Conservation (phyloP, 2,797 vertebrate genomes). For the Diglossa cyanea region DNA sequence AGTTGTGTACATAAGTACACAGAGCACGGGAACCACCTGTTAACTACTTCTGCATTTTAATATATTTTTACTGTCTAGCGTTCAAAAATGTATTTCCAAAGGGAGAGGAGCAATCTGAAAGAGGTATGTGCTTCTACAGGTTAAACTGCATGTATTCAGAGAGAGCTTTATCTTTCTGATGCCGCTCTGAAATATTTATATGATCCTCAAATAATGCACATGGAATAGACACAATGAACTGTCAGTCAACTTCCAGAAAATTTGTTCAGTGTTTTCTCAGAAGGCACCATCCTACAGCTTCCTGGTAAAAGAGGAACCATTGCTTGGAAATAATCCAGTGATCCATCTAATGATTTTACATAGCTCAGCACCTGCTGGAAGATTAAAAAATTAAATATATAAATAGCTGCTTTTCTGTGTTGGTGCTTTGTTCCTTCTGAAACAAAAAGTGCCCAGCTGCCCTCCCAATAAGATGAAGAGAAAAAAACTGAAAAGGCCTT, state of each 20-base stretch:
- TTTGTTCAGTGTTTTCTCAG: neutral
- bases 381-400: neutral
- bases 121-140: neutral
- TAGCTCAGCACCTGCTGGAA: neutral
- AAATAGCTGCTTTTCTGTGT: neutral
- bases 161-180: neutral
- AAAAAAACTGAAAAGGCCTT: neutral
- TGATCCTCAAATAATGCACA: neutral
- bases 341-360: neutral
- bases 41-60: neutral
- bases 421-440: neutral
- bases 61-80: neutral
- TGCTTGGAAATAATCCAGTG: neutral
- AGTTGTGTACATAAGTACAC: neutral
- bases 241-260: neutral
- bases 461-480: neutral
- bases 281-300: neutral
- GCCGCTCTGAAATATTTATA: neutral
- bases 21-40: neutral
- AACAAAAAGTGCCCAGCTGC: neutral
- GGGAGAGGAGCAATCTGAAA: neutral
- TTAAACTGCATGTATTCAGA: neutral
- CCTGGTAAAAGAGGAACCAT: neutral
- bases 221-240: neutral
- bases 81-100: neutral